A percentile compares a stretch with the other conserved stretches of the same genome.
These are phyloP conservation scores for Pyrrhosoma nymphula DNA, from an alignment of 2,888 invertebrate species.

Conservation along the genomic window DNA sequence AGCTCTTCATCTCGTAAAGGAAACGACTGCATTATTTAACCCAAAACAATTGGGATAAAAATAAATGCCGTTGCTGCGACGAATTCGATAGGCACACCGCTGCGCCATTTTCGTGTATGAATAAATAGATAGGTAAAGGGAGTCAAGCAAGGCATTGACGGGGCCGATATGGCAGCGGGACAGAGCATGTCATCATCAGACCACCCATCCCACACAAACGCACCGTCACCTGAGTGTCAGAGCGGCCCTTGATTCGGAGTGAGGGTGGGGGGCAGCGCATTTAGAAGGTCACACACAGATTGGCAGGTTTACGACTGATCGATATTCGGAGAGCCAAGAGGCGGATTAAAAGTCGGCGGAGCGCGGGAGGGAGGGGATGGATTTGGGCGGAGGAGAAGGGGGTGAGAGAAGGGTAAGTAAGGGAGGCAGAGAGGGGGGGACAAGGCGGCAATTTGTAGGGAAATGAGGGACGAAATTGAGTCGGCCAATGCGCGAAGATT, in stretches of 20 bases:
- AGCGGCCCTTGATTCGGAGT: too few species aligned
- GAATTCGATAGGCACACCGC: too few species aligned
- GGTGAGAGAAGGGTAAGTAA: background rate
- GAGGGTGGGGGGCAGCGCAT: background rate
- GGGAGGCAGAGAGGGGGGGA: background rate
- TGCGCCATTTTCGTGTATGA: too few species aligned
- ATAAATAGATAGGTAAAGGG: background rate
- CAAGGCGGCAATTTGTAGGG: constrained; percentile 45
- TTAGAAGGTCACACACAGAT: constrained; percentile 24
- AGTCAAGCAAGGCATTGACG: too few species aligned
- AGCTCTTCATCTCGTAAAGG: too few species aligned
- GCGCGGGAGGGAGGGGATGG: background rate
- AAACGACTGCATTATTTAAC: too few species aligned
- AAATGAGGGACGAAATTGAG: constrained; percentile 53
- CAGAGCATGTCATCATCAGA: background rate
- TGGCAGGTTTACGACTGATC: constrained; percentile 19
- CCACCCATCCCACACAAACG: background rate
- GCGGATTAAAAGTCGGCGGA: background rate
- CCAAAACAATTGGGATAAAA: too few species aligned
- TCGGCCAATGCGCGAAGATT: constrained; percentile 29
- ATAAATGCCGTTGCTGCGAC: too few species aligned
- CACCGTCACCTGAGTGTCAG: background rate
- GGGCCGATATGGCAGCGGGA: too few species aligned
- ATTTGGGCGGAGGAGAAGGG: background rate
- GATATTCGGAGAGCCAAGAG: background rate